Conservation (phyloP, 2,888 invertebrate genomes). For the Athalia cordata region DNA sequence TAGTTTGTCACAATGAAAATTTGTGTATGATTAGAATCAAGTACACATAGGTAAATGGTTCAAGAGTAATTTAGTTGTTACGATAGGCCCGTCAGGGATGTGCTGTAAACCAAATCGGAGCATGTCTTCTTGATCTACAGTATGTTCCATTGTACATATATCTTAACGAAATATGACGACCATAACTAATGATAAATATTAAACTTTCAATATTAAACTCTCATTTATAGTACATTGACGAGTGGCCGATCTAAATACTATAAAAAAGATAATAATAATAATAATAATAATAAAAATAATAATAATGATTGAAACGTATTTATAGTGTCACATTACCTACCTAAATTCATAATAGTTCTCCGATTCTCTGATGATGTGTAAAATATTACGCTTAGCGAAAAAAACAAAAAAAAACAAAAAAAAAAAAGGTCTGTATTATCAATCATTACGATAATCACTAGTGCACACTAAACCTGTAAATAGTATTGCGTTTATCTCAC, state of each 20-base stretch:
- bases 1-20: not conserved
- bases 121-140: conserved; percentile 7
- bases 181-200: not conserved
- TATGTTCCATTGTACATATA: not conserved
- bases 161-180: not conserved
- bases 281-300: too few relatives aligned
- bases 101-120: conserved; percentile 34
- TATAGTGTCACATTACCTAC: too few relatives aligned
- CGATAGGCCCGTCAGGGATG: not conserved
- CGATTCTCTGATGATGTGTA: not conserved
- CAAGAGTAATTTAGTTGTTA: not conserved
- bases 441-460: not conserved
- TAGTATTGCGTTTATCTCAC: conserved; percentile 15
- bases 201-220: too few relatives aligned
- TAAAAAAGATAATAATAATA: too few relatives aligned
- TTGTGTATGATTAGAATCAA: not conserved
- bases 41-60: not conserved
- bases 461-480: conserved; percentile 14
- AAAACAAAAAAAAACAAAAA: not conserved
- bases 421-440: not conserved
- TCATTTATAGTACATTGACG: too few relatives aligned
- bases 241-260: too few relatives aligned
- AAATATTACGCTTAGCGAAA: not conserved
- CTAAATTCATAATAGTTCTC: not conserved
- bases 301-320: too few relatives aligned